A percentile compares a stretch with the other conserved stretches of the same genome.
phyloP scores from a whole-genome alignment of 2,113 vertebrate species.

The Mus musculus region DNA sequence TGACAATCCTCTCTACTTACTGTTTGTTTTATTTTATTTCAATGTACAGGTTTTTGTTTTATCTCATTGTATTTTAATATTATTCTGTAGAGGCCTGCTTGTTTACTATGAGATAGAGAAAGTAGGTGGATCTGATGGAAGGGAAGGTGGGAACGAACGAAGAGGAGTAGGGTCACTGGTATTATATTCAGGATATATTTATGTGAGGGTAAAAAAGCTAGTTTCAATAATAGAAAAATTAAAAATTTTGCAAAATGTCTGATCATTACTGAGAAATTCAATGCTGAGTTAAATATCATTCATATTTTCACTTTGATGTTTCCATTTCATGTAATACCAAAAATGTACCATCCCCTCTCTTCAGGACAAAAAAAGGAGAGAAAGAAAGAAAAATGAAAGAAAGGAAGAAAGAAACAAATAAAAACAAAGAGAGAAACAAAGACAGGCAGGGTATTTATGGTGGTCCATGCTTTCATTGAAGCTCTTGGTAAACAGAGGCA shows the following conservation, averaged over 20 bases:
- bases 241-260: background rate
- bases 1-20: background rate
- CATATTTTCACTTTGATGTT: background rate
- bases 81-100: background rate
- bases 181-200: background rate
- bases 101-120: background rate
- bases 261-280: background rate
- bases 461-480: background rate
- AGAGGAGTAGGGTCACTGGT: accelerated
- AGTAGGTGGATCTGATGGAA: background rate
- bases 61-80: background rate
- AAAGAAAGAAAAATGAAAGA: accelerated
- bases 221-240: background rate
- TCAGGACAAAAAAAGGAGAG: too few relatives aligned
- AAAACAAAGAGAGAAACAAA: background rate
- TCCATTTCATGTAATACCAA: background rate
- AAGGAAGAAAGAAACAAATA: too few relatives aligned
- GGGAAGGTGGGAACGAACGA: too few relatives aligned
- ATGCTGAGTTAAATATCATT: background rate
- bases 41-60: background rate
- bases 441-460: background rate
- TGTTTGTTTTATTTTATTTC: background rate
- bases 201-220: background rate
- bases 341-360: background rate
- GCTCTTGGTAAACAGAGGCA: background rate